phyloP scores from a whole-genome alignment of 2,113 vertebrate genomes.

The Capricornis sumatraensis region DNA sequence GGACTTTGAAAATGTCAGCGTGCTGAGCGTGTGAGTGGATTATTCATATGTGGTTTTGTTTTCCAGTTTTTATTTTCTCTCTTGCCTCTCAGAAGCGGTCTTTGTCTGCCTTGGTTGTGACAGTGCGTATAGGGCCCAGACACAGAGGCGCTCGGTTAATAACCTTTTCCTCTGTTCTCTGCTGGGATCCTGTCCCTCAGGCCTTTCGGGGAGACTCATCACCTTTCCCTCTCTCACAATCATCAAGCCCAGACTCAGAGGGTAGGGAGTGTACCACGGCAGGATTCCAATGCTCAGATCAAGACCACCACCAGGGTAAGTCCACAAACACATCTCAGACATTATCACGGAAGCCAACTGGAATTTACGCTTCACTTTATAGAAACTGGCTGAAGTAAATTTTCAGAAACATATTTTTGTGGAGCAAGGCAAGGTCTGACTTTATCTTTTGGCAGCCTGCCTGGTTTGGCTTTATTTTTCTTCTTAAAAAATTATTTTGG shows the following conservation, averaged over 20 bases:
- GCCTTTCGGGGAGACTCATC: background rate
- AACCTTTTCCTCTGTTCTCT: too few relatives aligned
- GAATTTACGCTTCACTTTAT: background rate
- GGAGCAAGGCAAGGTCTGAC: background rate
- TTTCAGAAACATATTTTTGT: background rate
- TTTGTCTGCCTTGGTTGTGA: background rate
- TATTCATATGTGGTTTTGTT: background rate
- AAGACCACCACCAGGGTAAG: background rate
- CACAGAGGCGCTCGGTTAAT: rapidly evolving
- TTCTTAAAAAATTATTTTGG: background rate
- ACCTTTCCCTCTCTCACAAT: background rate
- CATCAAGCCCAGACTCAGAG: background rate
- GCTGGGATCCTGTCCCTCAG: background rate
- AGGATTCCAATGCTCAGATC: background rate
- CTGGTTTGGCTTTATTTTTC: background rate
- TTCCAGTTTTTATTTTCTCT: background rate
- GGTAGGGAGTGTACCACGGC: rapidly evolving
- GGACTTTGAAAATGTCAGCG: background rate
- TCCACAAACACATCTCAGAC: background rate
- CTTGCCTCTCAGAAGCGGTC: background rate
- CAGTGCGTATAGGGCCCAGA: background rate
- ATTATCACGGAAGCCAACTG: background rate
- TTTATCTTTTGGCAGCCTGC: background rate
- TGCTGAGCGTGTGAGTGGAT: background rate
- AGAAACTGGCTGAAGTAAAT: background rate